Percentiles rank a stretch among this genome's conserved stretches.
phyloP scores from a whole-genome alignment of 1,140 invertebrate species.

The Pomacea maculata region DNA sequence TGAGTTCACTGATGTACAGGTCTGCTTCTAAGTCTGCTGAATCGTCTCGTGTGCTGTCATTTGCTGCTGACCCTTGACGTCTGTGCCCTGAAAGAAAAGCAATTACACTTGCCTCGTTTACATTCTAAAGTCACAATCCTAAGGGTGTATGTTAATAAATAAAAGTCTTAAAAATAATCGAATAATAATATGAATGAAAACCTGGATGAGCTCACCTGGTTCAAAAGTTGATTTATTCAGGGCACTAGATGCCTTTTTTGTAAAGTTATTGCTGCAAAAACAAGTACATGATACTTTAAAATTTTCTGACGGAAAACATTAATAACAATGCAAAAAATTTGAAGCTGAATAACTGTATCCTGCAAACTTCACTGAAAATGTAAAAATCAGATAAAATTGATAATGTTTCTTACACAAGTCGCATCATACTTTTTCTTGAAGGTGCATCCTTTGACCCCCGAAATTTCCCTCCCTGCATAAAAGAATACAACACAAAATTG shows the following conservation, averaged over 20 bases:
- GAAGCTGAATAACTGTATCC: background rate
- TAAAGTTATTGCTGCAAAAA: conserved; percentile 70
- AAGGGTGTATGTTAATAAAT: conserved; percentile 67
- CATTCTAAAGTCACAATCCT: background rate
- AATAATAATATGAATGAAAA: conserved; percentile 50
- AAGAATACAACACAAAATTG: background rate
- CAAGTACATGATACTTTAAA: background rate
- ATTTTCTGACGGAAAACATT: background rate
- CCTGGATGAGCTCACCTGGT: conserved; percentile 34
- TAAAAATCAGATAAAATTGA: background rate
- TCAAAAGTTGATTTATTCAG: conserved; percentile 74
- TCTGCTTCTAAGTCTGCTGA: conserved; percentile 70
- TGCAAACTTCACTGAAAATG: background rate
- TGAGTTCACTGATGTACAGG: conserved; percentile 84
- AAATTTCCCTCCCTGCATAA: conserved; percentile 54
- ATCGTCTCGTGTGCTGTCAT: conserved; percentile 70
- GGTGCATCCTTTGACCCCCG: conserved; percentile 67
- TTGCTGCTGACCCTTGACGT: conserved; percentile 47
- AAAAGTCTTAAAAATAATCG: conserved; percentile 80
- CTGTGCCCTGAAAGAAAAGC: conserved; percentile 55
- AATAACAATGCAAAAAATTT: background rate
- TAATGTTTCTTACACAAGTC: conserved; percentile 70
- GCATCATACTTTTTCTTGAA: conserved; percentile 69
- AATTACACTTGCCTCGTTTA: conserved; percentile 52
- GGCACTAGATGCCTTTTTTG: conserved; percentile 88